Percentiles rank a stretch among this genome's conserved stretches.
Evolutionary conservation across 2,113 vertebrate genomes (phyloP).

Genomic region (Larimichthys crocea): DNA sequence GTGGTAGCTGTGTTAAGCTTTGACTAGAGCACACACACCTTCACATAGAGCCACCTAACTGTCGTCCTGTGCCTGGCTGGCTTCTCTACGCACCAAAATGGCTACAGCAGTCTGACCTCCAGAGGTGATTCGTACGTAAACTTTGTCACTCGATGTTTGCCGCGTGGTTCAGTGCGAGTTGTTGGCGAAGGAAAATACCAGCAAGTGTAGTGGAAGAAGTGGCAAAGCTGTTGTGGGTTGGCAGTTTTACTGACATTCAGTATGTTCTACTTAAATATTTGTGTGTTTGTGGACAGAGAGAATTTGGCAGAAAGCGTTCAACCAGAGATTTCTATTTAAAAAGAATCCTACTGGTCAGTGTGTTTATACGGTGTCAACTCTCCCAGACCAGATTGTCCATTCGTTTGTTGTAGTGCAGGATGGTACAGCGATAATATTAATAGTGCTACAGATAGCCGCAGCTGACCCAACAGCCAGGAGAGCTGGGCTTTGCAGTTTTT

Average conservation of each 20-base stretch:
- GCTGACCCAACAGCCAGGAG: constrained; percentile 15
- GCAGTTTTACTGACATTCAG: constrained; percentile 79
- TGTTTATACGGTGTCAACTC: constrained; percentile 12
- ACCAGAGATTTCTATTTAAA: constrained; percentile 48
- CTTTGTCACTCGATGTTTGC: constrained; percentile 61
- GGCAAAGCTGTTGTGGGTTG: constrained; percentile 57
- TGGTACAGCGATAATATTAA: constrained; percentile 52
- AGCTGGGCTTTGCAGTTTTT: constrained; percentile 49
- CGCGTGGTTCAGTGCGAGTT: constrained; percentile 36
- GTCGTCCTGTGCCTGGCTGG: constrained; percentile 4
- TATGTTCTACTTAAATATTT: constrained; percentile 40
- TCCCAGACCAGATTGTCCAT: constrained; percentile 55
- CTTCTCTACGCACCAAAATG: constrained; percentile 3
- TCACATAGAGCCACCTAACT: not conserved
- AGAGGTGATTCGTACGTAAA: constrained; percentile 75
- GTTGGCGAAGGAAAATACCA: constrained; percentile 40
- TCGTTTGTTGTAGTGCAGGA: constrained; percentile 59
- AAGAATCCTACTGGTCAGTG: constrained; percentile 23
- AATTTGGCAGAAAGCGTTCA: constrained; percentile 73
- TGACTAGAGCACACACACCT: constrained; percentile 1
- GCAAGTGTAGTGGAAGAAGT: constrained; percentile 24
- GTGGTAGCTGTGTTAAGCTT: constrained; percentile 17
- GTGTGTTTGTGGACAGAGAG: constrained; percentile 36
- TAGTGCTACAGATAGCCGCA: constrained; percentile 65
- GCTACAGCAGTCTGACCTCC: constrained; percentile 29